Evolutionary conservation across 2,888 invertebrate species (phyloP), one percentile per base, ranked within the genome.

Genomic region (Drosophila pseudotakahashii): DNA sequence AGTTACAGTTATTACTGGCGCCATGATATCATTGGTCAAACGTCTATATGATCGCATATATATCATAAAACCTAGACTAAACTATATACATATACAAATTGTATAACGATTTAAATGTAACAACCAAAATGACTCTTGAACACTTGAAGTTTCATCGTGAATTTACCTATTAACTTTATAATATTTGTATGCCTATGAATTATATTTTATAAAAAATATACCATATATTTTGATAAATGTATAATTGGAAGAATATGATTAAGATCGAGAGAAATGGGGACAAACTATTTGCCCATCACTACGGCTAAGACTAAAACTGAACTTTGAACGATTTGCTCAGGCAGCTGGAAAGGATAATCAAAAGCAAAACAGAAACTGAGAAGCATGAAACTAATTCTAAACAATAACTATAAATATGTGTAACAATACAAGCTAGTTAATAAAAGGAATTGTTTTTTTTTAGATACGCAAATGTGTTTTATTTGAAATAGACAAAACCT

Each of bases 271-370:
- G 41, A 34, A 39, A 50, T 11, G 37, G 54, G 41, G 63, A 39
- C 64, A 64, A 41, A 6, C 10, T 16, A 16, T 32, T 58, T 41
- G 32, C 42, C 50, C 16, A 51, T 36, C 14, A 44, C 55, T 67
- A 57, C 37, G 42, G 57, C 41, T 37, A 66, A 66, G 67, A 66
- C 66, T 66, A 69, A 51, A 48, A 52, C 45, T 30, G 47, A 67
- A 67, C 30, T 60, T 62, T 67, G 48, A 68, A 69, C 37, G 47
- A 62, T 53, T 66, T 78, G 79, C 84, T 83, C 76, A 80, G 73
- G 81, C 76, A 67, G 69, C 70, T 77, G 76, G 63, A 79, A 79
- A 60, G 55, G 63, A 82, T 77, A 81, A 81, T 79, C 77, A 77
- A 82, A 74, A 74, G 63, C 16, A 19, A 52, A 53, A 16, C 16